These are phyloP conservation scores for Agrotis clavis DNA, from an alignment of 2,888 invertebrate genomes.

Conservation along the genomic window DNA sequence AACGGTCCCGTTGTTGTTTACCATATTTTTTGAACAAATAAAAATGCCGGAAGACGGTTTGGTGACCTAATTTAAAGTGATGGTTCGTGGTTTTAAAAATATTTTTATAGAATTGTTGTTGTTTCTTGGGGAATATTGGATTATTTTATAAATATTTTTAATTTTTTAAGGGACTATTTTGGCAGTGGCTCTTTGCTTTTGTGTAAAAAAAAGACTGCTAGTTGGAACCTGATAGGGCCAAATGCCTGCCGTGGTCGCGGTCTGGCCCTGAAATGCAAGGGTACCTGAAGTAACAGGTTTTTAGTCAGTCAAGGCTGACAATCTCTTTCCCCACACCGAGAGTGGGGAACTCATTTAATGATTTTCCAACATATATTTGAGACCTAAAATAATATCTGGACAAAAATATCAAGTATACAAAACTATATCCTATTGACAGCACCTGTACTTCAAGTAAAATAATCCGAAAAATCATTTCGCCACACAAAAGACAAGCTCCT, in stretches of 20 bases:
- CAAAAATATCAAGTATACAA: too few relatives aligned
- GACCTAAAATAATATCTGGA: too few relatives aligned
- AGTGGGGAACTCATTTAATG: too few relatives aligned
- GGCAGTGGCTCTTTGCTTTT: neutral
- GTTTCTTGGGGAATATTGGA: neutral
- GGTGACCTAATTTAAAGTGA: constrained; percentile 14
- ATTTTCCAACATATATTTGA: too few relatives aligned
- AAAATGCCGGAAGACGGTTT: constrained; percentile 7
- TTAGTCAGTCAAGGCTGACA: too few relatives aligned
- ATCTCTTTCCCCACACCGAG: too few relatives aligned
- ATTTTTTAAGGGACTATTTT: neutral
- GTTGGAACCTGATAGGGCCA: too few relatives aligned
- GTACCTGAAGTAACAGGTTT: too few relatives aligned
- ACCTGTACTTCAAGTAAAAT: neutral
- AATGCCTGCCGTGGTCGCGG: too few relatives aligned
- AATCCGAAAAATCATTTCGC: neutral
- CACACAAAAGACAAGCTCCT: constrained; percentile 21
- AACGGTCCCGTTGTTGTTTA: constrained; percentile 13
- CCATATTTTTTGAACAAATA: constrained; percentile 47
- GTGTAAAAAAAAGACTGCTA: too few relatives aligned
- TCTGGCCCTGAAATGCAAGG: too few relatives aligned
- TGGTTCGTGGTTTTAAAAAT: neutral
- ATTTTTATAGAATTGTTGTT: neutral
- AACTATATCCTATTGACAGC: too few relatives aligned
- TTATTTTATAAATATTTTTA: neutral